These are phyloP conservation scores for Sialia sialis DNA, from an alignment of 2,113 vertebrate genomes.

Conservation along the genomic window DNA sequence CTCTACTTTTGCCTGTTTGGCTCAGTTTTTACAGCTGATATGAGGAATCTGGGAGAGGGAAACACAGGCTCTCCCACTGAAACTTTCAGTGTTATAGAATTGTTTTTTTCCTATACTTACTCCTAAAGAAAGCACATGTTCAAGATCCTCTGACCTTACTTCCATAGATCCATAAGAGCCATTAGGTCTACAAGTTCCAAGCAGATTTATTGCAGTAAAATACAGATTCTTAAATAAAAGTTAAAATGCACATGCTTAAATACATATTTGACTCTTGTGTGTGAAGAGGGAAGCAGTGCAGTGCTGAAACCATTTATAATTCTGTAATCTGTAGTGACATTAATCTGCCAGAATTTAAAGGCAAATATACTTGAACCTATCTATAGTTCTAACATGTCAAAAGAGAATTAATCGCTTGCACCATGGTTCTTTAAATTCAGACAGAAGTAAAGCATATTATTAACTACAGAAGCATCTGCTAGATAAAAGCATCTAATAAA, in stretches of 20 bases:
- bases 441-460: background rate
- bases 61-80: background rate
- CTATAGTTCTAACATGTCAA: background rate
- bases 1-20: background rate
- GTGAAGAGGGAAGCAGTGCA: background rate
- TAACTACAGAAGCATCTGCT: background rate
- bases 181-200: background rate
- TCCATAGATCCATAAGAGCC: fast-evolving
- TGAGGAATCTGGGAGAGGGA: background rate
- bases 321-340: background rate
- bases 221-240: background rate
- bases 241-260: background rate
- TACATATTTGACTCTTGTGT: background rate
- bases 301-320: background rate
- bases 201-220: background rate
- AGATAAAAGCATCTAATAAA: background rate
- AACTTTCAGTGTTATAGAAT: background rate
- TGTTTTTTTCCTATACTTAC: background rate
- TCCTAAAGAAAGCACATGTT: background rate
- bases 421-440: background rate
- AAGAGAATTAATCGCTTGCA: background rate
- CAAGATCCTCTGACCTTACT: background rate
- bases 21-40: background rate
- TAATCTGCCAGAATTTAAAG: background rate
- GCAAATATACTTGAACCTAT: background rate